Evolutionary conservation across 2,113 vertebrate genomes (phyloP).

Genomic region (Macrotus californicus): DNA sequence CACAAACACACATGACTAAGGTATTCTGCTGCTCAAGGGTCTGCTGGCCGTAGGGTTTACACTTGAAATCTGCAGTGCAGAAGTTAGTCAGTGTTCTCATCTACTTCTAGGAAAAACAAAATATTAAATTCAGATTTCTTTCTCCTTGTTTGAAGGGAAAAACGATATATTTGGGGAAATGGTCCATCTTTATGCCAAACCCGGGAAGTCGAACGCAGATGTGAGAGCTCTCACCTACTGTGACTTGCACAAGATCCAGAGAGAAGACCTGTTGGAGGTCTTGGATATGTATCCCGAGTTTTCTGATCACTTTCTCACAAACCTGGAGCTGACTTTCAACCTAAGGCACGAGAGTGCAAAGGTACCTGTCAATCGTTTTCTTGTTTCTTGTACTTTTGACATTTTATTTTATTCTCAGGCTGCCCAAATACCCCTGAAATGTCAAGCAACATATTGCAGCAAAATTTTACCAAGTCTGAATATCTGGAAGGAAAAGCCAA

Average conservation of each 20-base stretch:
- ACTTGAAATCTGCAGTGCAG: background rate
- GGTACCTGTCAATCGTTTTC: constrained; percentile 74
- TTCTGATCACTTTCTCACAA: constrained; percentile 94
- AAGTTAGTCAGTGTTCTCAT: background rate
- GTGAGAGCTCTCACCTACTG: constrained; percentile 98
- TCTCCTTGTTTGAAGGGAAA: constrained; percentile 85
- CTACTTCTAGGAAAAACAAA: background rate
- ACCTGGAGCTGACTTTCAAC: constrained; percentile 97
- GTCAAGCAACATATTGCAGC: background rate
- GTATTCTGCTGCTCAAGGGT: background rate
- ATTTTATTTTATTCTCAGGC: background rate
- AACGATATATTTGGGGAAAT: constrained; percentile 99
- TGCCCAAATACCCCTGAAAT: background rate
- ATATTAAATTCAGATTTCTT: background rate
- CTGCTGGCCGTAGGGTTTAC: background rate
- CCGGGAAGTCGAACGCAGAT: constrained; percentile 96
- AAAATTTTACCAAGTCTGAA: background rate
- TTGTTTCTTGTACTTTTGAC: background rate
- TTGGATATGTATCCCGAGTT: constrained; percentile 99
- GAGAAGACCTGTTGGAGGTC: constrained; percentile 96
- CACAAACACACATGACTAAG: background rate
- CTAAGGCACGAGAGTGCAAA: constrained; percentile 91
- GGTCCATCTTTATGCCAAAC: constrained; percentile 94
- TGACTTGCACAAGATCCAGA: constrained; percentile 96
- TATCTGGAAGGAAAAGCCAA: background rate